Conservation (phyloP, 1,140 invertebrate species). For the Drosophila nasuta region DNA sequence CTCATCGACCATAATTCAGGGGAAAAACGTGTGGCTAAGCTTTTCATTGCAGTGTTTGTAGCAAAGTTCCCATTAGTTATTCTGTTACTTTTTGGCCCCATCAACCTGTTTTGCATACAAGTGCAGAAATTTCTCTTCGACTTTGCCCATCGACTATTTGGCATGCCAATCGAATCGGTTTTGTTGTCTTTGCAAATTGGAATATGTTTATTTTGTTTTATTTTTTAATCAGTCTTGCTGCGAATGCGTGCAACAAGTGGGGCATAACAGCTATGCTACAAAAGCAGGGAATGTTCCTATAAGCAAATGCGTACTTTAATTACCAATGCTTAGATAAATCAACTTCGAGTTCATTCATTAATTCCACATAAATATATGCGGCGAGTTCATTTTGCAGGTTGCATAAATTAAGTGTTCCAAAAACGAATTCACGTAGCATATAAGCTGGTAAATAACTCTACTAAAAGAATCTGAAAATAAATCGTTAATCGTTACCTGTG, state of each 20-base stretch:
- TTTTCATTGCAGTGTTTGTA: neutral
- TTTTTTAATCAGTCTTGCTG: constrained; percentile 8
- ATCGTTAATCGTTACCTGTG: too few relatives aligned
- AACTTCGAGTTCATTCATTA: neutral
- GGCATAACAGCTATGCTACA: neutral
- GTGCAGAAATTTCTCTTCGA: constrained; percentile 39
- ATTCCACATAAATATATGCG: neutral
- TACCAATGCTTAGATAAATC: neutral
- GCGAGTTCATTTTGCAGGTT: constrained; percentile 1
- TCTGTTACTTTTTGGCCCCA: constrained; percentile 6
- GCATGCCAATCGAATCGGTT: constrained; percentile 15
- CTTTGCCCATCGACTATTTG: constrained; percentile 40
- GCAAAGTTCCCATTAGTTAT: constrained; percentile 1
- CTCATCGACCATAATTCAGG: neutral
- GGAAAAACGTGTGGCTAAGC: neutral
- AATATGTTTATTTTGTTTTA: constrained; percentile 6
- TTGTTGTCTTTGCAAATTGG: constrained; percentile 6
- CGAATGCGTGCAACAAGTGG: constrained; percentile 6
- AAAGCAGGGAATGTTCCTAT: neutral
- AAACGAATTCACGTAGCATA: neutral
- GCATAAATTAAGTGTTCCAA: neutral
- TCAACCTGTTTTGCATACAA: constrained; percentile 31
- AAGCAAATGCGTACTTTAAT: neutral
- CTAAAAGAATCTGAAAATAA: too few relatives aligned
- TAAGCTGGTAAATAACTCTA: too few relatives aligned